Conservation (phyloP, 2,113 vertebrate species). For the Tragelaphus strepsiceros region DNA sequence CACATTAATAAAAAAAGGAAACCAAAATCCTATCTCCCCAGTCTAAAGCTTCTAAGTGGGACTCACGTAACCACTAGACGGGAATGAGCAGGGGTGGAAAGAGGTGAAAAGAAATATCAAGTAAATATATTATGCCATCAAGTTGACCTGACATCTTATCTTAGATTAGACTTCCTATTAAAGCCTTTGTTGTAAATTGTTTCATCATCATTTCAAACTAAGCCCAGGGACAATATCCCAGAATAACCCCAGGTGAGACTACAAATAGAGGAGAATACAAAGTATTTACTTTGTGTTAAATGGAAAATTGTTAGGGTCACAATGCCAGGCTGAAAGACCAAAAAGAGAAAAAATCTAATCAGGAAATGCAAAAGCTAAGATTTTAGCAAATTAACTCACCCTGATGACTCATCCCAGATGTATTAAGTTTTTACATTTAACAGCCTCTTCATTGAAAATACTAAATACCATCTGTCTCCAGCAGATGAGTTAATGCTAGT, state of each 20-base stretch:
- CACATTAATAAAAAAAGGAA: background rate
- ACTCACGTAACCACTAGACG: background rate
- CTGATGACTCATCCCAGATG: slow-evolving; percentile 61
- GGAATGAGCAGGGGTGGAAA: background rate
- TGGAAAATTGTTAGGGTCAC: slow-evolving; percentile 54
- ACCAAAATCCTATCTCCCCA: background rate
- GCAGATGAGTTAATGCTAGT: slow-evolving; percentile 61
- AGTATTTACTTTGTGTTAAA: slow-evolving; percentile 57
- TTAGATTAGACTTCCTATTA: background rate
- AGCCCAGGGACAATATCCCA: background rate
- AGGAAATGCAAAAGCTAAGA: slow-evolving; percentile 62
- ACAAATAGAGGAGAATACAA: slow-evolving; percentile 42
- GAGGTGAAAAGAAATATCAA: background rate
- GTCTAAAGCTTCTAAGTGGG: background rate
- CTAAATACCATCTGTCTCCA: slow-evolving; percentile 65
- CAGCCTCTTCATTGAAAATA: slow-evolving; percentile 54
- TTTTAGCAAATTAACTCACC: slow-evolving; percentile 61
- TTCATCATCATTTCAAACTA: background rate
- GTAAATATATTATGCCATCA: background rate
- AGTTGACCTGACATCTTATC: background rate
- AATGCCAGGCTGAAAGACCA: slow-evolving; percentile 36
- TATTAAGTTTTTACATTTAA: slow-evolving; percentile 60
- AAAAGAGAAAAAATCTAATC: slow-evolving; percentile 46
- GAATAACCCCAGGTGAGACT: slow-evolving; percentile 34
- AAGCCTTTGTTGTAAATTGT: background rate